Evolutionary conservation across 2,113 vertebrate species (phyloP), one percentile per base, ranked within the genome.

Genomic region (Sigmodon hispidus): DNA sequence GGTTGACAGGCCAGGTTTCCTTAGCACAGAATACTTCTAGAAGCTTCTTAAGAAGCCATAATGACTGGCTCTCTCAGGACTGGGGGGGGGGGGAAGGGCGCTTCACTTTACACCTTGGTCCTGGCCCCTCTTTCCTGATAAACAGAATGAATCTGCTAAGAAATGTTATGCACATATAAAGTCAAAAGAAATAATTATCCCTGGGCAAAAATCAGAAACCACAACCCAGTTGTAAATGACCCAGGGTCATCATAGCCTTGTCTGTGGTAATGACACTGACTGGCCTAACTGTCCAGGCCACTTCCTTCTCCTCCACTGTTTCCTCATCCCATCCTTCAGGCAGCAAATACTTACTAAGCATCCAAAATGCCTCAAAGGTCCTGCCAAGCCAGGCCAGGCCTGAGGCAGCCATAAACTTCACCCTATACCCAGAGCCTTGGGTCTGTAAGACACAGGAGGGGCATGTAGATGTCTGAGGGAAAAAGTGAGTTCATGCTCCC

Each of bases 241-340:
- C 17, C 13, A 5, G 0, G 0, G 24, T 40, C 16, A 0, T 22
- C 1, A 0, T 4, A 5, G 15, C 2, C 13, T 5, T 4, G 69
- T 45, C n/a, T 22, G 0, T 0, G 4, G 26, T 24, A 43, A 3
- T 0, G 29, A 13, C 61, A 2, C 7, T 3, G 3, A 29, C 43
- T 55, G 16, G 11, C 21, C 90, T 48, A 0, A 17, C 40, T 7
- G 72, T 43, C 34, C 0, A 7, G 1, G 36, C 36, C 59, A 0
- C 48, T 15, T 7, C 31, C 50, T 24, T 29, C 21, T 61, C 72
- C 63, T 65, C 69, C 52, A 2, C 2, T 50, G 55, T 10, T 31
- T 57, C 29, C 12, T 57, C 59, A 13, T 11, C 50, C 45, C 40
- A 34, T 55, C 34, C 5, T 55, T 43, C 55, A 26, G 17, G 40